Evolutionary conservation across 1,140 invertebrate genomes (phyloP), one percentile per base, ranked within the genome.

Genomic region (Bombus confusus): DNA sequence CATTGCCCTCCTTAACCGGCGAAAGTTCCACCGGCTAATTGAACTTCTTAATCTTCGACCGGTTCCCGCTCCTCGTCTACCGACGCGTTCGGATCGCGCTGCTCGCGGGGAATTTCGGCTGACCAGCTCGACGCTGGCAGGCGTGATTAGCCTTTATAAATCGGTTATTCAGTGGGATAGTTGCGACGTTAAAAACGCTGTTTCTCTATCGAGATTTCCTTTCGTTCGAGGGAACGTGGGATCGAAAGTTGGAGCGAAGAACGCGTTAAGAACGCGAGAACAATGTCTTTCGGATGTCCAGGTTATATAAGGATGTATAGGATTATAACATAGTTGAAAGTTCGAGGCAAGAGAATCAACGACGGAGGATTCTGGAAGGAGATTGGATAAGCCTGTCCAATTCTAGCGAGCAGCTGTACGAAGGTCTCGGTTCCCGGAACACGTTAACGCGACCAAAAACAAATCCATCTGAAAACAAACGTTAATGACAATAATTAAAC

Each of bases 1-100:
- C 80, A 86, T 88, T 88, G 87, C 75, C 84, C 87, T 79, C 87
- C 78, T 88, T 83, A 88, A 82, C 73, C 59, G 75, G 79, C 84
- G 78, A 86, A 88, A 88, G 84, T 86, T 86, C 41, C 34, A 39
- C 59, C 78, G 34, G 84, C 62, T 85, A 75, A 85, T 81, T 81
- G 84, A 85, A 86, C 64, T 86, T 87, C 83, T 81, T 73, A 64
- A 80, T 87, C 75, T 57, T 57, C 39, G 39, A 57, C 62, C 39
- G 62, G 81, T 75, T 68, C 82, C 41, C 25, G 28, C 10, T 31
- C 34, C 13, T 59, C 34, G 25, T 39, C 28, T 18, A 5, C 12
- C 22, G 8, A 59, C 31, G 6, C 18, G 47, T 18, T 5, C 25
- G 10, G 59, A 39, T 77, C 34, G 59, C 34, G 72, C 28, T 59